phyloP scores from a whole-genome alignment of 2,797 vertebrate genomes.

The Carduelis carduelis region DNA sequence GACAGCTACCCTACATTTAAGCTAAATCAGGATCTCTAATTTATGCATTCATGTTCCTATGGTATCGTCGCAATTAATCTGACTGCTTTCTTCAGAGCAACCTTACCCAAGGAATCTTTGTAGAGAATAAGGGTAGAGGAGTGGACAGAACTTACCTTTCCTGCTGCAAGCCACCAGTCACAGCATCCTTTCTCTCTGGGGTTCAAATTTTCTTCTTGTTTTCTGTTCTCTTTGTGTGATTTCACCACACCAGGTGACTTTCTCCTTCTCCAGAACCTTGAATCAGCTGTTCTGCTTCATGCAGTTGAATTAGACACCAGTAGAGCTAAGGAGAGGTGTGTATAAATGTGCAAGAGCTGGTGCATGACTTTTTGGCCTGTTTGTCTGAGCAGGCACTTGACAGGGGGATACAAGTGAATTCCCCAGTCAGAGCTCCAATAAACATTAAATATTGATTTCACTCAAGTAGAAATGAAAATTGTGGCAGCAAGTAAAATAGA shows the following conservation, averaged over 20 bases:
- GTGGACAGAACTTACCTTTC: not conserved
- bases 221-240: not conserved
- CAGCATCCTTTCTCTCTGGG: not conserved
- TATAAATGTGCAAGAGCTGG: not conserved
- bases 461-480: not conserved
- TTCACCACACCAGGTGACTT: not conserved
- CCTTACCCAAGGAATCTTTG: not conserved
- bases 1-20: not conserved
- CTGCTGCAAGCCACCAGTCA: not conserved
- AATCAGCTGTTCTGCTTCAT: not conserved
- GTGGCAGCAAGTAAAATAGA: not conserved
- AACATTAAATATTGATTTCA: not conserved
- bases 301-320: not conserved
- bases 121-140: not conserved
- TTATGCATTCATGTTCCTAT: not conserved
- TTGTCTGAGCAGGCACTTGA: not conserved
- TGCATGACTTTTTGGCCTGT: not conserved
- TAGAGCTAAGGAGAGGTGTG: not conserved
- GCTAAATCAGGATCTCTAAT: not conserved
- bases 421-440: not conserved
- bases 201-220: not conserved
- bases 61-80: not conserved
- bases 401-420: not conserved
- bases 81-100: not conserved
- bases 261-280: not conserved